A percentile compares a stretch with the other conserved stretches of the same genome.
Evolutionary conservation across 2,888 invertebrate genomes (phyloP).

Genomic region (Eurytoma californica): DNA sequence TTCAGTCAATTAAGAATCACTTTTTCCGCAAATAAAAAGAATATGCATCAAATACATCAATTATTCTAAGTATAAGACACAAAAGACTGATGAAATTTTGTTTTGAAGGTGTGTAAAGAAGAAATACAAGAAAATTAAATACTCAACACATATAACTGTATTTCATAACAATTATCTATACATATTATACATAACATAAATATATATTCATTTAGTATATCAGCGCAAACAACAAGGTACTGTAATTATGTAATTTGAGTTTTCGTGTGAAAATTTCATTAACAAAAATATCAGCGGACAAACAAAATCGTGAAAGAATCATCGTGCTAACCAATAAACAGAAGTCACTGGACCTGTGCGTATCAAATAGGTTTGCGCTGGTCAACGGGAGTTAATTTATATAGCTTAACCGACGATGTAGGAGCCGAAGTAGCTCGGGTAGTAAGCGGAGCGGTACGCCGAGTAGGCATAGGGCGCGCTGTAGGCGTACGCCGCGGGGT

Average conservation of each 20-base stretch:
- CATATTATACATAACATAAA: not conserved
- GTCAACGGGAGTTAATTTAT: not conserved
- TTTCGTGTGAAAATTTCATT: not conserved
- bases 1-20: too few species aligned
- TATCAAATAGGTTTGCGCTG: too few species aligned
- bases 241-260: too few species aligned
- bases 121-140: too few species aligned
- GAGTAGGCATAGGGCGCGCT: slow-evolving; percentile 58
- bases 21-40: too few species aligned
- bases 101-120: too few species aligned
- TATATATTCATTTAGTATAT: not conserved
- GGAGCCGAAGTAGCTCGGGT: slow-evolving; percentile 61
- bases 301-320: not conserved
- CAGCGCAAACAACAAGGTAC: not conserved
- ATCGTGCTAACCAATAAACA: not conserved
- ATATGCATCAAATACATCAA: too few species aligned
- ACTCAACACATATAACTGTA: too few species aligned
- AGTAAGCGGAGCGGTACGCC: slow-evolving; percentile 62
- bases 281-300: not conserved
- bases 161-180: not conserved
- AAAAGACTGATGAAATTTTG: too few species aligned
- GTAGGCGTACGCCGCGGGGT: slow-evolving; percentile 61
- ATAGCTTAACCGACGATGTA: slow-evolving; percentile 60
- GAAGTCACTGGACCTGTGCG: not conserved
- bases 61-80: too few species aligned